Evolutionary conservation across 1,140 invertebrate species (phyloP), one percentile per base, ranked within the genome.

Genomic region (Manduca sexta): DNA sequence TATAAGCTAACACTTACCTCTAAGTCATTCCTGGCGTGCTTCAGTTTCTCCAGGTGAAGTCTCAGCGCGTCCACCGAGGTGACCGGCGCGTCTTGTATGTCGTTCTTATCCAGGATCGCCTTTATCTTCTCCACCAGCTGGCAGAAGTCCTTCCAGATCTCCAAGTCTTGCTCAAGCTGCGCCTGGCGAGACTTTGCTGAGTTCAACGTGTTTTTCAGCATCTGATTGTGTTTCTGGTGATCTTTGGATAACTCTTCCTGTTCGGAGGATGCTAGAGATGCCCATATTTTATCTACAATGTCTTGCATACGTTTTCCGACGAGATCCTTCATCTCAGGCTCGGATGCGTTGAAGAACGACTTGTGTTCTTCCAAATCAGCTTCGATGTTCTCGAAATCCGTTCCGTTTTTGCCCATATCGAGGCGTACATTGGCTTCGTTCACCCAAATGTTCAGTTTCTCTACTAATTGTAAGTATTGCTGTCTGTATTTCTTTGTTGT

Each of bases 321-420:
- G 38, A 95, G 80, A 67, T 95, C 93, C 15, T 92, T 90, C 60
- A 95, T 93, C 29, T 90, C 88, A 0, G 89, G 85, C 69, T 95
- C 93, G 34, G 91, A 92, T 12, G 74, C 62, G 56, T 91, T 92
- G 64, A 96, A 95, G 87, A 94, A 96, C 16, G 91, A 90, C 80
- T 95, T 94, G 66, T 96, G 94, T 60, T 97, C 93, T 71, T 95
- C 92, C 8, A 98, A 84, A 66, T 96, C 94, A 6, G 89, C 87
- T 15, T 92, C 85, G 3, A 97, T 91, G 58, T 94, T 95, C 60
- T 95, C 93, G 74, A 95, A 97, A 72, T 98, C 94, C 15, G 95
- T 91, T 31, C 95, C 95, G 55, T 93, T 91, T 65, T 94, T 93
- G 49, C 92, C 90, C 57, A 91, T 91, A 53, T 93, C 89, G 5